A percentile compares a stretch with the other conserved stretches of the same genome.
These are phyloP conservation scores for Mobula hypostoma DNA, from an alignment of 2,113 vertebrate species.

Conservation along the genomic window DNA sequence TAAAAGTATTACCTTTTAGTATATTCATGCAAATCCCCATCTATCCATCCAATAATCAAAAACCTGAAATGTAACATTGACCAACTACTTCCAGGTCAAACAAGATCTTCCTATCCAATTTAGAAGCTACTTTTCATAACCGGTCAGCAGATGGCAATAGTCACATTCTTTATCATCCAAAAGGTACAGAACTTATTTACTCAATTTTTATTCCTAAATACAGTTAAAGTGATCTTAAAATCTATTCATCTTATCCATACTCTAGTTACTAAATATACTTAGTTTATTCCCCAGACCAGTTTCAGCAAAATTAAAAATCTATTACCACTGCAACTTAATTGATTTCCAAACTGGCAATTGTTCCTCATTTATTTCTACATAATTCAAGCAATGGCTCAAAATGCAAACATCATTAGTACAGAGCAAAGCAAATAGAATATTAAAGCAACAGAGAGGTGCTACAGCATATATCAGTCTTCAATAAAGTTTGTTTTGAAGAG, in stretches of 20 bases:
- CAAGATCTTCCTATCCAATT: background rate
- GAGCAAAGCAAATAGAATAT: background rate
- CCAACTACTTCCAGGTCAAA: conserved; percentile 6
- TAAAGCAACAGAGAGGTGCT: background rate
- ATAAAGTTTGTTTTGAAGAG: background rate
- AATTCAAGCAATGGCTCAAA: background rate
- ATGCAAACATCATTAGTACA: background rate
- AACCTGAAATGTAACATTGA: background rate
- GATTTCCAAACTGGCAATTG: background rate
- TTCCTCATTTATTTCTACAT: background rate
- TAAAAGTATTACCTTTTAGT: background rate
- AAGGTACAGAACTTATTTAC: background rate
- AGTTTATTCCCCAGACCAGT: background rate
- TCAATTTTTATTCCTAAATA: background rate
- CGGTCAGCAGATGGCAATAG: conserved; percentile 2
- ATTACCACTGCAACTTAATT: background rate
- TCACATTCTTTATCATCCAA: background rate
- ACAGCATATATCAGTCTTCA: too few relatives aligned
- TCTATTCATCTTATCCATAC: background rate
- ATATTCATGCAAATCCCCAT: background rate
- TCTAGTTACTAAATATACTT: background rate
- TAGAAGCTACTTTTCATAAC: background rate
- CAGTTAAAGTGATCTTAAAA: background rate
- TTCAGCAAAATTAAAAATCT: background rate
- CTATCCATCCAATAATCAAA: background rate